Conservation (phyloP, 2,888 invertebrate species). For the Orthosia gothica region DNA sequence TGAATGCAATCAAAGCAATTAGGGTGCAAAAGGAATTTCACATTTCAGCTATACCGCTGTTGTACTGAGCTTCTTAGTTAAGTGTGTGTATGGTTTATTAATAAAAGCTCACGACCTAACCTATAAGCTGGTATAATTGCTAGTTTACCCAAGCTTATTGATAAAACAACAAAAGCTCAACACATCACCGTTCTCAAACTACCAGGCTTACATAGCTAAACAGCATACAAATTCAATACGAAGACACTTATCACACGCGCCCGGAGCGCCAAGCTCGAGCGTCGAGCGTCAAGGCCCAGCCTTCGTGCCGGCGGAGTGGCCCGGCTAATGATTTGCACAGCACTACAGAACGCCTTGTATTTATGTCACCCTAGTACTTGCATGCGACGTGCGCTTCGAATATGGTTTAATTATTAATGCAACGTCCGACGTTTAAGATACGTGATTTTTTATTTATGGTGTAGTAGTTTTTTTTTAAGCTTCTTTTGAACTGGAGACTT, state of each 20-base stretch:
- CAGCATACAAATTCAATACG: slow-evolving; percentile 61
- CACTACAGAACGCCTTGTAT: slow-evolving; percentile 62
- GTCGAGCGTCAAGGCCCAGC: slow-evolving; percentile 67
- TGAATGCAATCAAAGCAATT: too few relatives aligned
- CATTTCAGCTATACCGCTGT: too few relatives aligned
- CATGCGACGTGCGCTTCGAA: slow-evolving; percentile 58
- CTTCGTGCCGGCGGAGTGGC: slow-evolving; percentile 63
- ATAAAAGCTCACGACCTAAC: background rate
- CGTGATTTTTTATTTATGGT: slow-evolving; percentile 48
- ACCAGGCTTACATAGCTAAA: slow-evolving; percentile 53
- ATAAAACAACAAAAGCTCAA: slow-evolving; percentile 26
- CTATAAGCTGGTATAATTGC: background rate
- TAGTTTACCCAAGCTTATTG: slow-evolving; percentile 21
- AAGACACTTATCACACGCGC: slow-evolving; percentile 58
- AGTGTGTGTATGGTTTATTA: background rate
- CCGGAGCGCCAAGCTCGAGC: slow-evolving; percentile 71
- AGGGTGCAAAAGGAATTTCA: too few relatives aligned
- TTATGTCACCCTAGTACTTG: slow-evolving; percentile 61
- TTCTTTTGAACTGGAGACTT: background rate
- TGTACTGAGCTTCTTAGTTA: too few relatives aligned
- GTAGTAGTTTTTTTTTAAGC: slow-evolving; percentile 13
- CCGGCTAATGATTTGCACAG: slow-evolving; percentile 77
- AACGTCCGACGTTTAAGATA: slow-evolving; percentile 40
- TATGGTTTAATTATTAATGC: slow-evolving; percentile 64
- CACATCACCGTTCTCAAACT: slow-evolving; percentile 19